Base-by-base conservation (phyloP, 2,888 invertebrate species). In the Drosophila kanekoi region DNA sequence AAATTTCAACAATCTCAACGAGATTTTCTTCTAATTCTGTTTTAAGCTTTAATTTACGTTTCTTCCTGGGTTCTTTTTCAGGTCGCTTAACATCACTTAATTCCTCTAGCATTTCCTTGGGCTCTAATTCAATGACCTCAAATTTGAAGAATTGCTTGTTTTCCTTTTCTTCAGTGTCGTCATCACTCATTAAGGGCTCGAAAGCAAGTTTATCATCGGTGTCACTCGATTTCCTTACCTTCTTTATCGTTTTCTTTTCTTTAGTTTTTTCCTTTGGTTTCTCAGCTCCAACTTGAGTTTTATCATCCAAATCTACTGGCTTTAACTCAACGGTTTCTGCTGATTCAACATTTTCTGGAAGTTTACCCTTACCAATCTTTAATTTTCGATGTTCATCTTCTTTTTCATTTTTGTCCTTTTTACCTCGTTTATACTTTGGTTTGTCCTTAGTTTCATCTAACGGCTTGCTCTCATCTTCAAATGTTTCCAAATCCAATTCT, bases 1-100 rank as follows among this genome's bases (percentile, higher is more conserved):
- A 81, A 54, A 92, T 87, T 57, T 89, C 92, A 35, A 90, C 84
- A 47, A 92, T 91, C 78, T 92, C 92, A 23, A 92, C 91, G 1
- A 91, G 70, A 81, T 93, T 92, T 72, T 93, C 91, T 68, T 92
- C 91, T 40, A 90, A 89, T 72, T 91, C 92, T 3, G 90, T 88
- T 63, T 90, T 91, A 49, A 92, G 92, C 68, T 91, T 84, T 49
- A 93, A 74, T 72, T 90, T 84, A 13, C 91, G 86, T 72, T 91
- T 91, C 66, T 88, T 90, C 69, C 90, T 88, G 0, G 90, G 1
- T 79, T 89, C 70, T 14, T 63, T 82, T 8, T 44, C 87, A 5
- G 89, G 69, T 13, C 79, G 79, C 0, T 65, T 72, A 16, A 47
- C 68, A 0, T 90, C 82, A 37, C 71, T 62, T 70, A 79, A 75